phyloP scores from a whole-genome alignment of 2,797 vertebrate genomes.

The Labeo calbasu region DNA sequence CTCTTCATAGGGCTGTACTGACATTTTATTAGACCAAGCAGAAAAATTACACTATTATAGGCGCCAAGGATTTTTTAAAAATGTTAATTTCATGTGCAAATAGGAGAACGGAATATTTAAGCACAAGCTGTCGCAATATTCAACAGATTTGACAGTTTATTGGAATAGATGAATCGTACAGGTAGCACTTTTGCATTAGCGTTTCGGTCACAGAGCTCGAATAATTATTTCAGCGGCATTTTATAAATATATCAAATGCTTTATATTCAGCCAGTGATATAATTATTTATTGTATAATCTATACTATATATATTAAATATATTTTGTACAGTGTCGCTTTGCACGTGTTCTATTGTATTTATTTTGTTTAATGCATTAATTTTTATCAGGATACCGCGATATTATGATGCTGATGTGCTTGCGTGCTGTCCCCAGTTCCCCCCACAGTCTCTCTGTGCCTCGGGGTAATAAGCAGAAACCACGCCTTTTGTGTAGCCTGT shows the following conservation, averaged over 20 bases:
- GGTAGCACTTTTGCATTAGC: background rate
- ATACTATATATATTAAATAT: background rate
- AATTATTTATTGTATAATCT: too few species aligned
- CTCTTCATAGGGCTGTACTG: background rate
- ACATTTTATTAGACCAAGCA: conserved; percentile 24
- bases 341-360: background rate
- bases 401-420: conserved; percentile 5
- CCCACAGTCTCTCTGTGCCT: conserved; percentile 19
- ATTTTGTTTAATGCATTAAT: background rate
- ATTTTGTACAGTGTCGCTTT: too few species aligned
- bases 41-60: background rate
- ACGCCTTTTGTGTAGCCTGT: conserved; percentile 45
- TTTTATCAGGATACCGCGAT: background rate
- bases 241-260: background rate
- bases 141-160: conserved; percentile 2
- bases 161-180: background rate
- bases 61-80: background rate
- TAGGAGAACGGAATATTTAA: background rate
- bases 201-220: background rate
- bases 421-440: conserved; percentile 33
- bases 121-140: conserved; percentile 4
- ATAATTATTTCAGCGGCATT: background rate
- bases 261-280: background rate
- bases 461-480: conserved; percentile 40
- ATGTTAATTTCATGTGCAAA: conserved; percentile 14